Conservation (phyloP, 2,888 invertebrate genomes). For the Plagodis pulveraria region DNA sequence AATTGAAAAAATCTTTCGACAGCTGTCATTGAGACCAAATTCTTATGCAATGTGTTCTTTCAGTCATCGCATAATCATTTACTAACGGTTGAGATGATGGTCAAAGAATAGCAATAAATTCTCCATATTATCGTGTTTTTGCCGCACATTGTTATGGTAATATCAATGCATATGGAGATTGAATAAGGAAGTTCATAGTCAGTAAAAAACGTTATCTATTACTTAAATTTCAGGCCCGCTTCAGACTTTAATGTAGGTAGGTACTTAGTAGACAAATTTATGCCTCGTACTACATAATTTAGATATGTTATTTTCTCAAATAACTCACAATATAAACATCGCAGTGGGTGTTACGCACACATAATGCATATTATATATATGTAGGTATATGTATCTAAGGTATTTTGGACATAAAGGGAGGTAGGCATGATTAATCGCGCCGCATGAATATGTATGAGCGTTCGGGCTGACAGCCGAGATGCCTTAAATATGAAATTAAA, state of each 20-base stretch:
- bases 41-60: too few species aligned
- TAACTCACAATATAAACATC: constrained; percentile 57
- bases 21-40: too few species aligned
- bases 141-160: too few species aligned
- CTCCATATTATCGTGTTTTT: too few species aligned
- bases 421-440: constrained; percentile 76
- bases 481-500: constrained; percentile 80
- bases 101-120: too few species aligned
- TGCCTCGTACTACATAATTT: constrained; percentile 48
- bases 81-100: too few species aligned
- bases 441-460: constrained; percentile 81
- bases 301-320: constrained; percentile 45
- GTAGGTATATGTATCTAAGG: constrained; percentile 42
- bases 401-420: constrained; percentile 51
- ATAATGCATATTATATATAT: constrained; percentile 46
- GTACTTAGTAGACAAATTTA: constrained; percentile 47
- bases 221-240: background rate
- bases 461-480: constrained; percentile 69
- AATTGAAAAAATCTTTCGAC: too few species aligned
- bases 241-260: too few species aligned
- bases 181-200: too few species aligned
- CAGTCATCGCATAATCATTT: too few species aligned
- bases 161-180: too few species aligned
- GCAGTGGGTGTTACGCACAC: constrained; percentile 45
- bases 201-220: background rate